Percentiles rank a stretch among this genome's conserved stretches.
Conservation (phyloP, 2,113 vertebrate species). For the Chionomys nivalis region DNA sequence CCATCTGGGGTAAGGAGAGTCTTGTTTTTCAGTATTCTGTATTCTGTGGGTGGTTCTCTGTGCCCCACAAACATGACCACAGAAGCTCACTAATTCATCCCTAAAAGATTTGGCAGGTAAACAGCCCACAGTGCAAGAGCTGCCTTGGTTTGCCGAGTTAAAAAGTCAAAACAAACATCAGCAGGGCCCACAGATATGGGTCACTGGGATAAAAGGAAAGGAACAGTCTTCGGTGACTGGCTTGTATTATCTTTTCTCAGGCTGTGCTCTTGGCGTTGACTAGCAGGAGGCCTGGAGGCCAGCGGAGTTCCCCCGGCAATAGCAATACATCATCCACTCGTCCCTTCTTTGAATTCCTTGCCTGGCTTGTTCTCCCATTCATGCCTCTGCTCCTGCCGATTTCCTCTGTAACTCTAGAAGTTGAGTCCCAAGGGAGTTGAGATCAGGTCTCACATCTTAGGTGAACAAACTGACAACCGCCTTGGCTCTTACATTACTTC, state of each 20-base stretch:
- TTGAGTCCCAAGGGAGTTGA: neutral
- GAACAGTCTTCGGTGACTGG: neutral
- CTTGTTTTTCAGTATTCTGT: neutral
- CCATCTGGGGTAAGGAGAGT: neutral
- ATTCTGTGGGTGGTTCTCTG: conserved; percentile 22
- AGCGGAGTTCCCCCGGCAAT: neutral
- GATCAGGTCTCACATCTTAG: neutral
- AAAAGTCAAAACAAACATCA: conserved; percentile 78
- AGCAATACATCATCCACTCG: neutral
- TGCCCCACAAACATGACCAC: conserved; percentile 10
- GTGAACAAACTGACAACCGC: neutral
- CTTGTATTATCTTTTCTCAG: conserved; percentile 41
- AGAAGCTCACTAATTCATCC: conserved; percentile 51
- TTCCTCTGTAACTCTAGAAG: conserved; percentile 34
- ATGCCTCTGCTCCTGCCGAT: neutral
- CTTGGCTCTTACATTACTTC: neutral
- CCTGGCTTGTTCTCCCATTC: neutral
- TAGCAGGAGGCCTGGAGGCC: neutral
- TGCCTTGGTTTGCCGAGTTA: conserved; percentile 43
- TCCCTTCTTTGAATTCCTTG: neutral
- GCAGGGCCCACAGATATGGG: conserved; percentile 60
- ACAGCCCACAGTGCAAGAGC: conserved; percentile 12
- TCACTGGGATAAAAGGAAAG: conserved; percentile 75
- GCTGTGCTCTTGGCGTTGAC: conserved; percentile 52
- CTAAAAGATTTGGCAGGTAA: conserved; percentile 63